phyloP scores from a whole-genome alignment of 1,140 invertebrate genomes.

The Drosophila ambigua region DNA sequence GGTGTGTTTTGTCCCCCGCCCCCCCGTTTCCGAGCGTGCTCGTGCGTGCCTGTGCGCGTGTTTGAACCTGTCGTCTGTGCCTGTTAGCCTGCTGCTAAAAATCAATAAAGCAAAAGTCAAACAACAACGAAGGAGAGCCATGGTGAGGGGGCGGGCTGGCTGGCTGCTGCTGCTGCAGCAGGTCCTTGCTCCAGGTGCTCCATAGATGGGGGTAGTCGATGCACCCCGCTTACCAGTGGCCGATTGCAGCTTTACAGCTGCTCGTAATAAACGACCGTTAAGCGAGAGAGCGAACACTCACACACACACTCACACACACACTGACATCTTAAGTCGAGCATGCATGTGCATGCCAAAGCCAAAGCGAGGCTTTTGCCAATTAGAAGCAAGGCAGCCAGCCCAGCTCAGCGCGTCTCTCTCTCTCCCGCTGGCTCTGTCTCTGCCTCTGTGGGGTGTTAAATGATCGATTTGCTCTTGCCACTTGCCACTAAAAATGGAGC shows the following conservation, averaged over 20 bases:
- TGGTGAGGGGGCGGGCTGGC: no score
- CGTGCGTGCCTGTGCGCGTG: conserved; percentile 22
- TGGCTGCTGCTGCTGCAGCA: no score
- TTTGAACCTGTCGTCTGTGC: conserved; percentile 47
- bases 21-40: conserved; percentile 13
- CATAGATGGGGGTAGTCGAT: no score
- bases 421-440: no score
- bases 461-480: no score
- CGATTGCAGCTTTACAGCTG: conserved; percentile 13
- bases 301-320: conserved; percentile 11
- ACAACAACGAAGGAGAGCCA: conserved; percentile 20
- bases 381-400: conserved; percentile 11
- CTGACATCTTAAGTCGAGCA: conserved; percentile 34
- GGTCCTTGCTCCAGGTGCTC: no score
- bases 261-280: conserved; percentile 37
- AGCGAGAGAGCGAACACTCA: conserved; percentile 3
- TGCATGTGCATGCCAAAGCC: conserved; percentile 19
- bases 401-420: no score
- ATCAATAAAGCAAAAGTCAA: conserved; percentile 64
- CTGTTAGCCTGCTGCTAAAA: conserved; percentile 33
- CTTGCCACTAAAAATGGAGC: no score
- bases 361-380: conserved; percentile 26
- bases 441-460: no score
- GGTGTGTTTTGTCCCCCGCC: conserved; percentile 54
- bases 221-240: no score